phyloP scores from a whole-genome alignment of 2,888 invertebrate species.

The Mayetiola destructor region DNA sequence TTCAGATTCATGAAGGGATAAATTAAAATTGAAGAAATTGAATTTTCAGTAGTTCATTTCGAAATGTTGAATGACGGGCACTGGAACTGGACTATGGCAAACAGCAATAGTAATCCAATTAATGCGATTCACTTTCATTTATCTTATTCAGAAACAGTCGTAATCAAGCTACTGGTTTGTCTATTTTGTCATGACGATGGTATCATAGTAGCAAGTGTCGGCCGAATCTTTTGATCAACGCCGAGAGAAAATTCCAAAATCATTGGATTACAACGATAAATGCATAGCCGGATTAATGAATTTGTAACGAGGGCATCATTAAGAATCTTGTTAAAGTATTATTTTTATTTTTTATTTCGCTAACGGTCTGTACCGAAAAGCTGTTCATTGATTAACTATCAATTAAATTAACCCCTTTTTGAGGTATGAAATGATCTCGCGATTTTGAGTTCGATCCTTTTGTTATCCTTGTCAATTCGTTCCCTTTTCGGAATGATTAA shows the following conservation, averaged over 20 bases:
- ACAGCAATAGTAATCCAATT: constrained; percentile 9
- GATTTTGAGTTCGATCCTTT: not conserved
- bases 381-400: not conserved
- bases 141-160: not conserved
- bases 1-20: not conserved
- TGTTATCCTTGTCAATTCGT: not conserved
- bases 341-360: too few relatives aligned
- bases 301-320: constrained; percentile 7
- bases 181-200: constrained; percentile 7
- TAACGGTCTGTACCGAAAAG: too few relatives aligned
- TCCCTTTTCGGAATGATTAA: not conserved
- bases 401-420: constrained; percentile 5
- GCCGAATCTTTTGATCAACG: not conserved
- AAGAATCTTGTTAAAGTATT: too few relatives aligned
- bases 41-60: too few relatives aligned
- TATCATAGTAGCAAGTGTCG: not conserved
- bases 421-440: not conserved
- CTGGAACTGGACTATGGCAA: not conserved
- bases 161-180: constrained; percentile 1
- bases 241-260: not conserved
- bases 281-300: not conserved
- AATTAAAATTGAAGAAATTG: not conserved
- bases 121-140: constrained; percentile 3
- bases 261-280: too few relatives aligned
- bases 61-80: too few relatives aligned